Evolutionary conservation across 2,888 invertebrate genomes (phyloP), one percentile per base, ranked within the genome.

Genomic region (Dynastes grantii): DNA sequence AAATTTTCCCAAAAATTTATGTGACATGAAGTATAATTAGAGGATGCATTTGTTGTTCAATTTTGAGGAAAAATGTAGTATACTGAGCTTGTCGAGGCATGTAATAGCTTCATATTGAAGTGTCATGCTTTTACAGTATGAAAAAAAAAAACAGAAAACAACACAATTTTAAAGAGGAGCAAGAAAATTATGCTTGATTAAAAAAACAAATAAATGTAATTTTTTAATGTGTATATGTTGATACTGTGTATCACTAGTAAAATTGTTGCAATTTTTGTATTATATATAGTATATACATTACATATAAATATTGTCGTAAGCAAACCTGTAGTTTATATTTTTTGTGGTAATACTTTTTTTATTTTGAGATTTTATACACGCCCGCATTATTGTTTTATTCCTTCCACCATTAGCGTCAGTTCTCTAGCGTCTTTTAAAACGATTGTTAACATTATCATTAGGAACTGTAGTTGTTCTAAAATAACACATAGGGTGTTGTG

Each of bases 241-340:
- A 90, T 90, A 89, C 90, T 89, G 85, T 90, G 90, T 90, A 90
- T 90, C 89, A 88, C 85, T 87, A 88, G 88, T 88, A 88, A 88
- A 88, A 88, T 89, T 89, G 87, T 88, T 89, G 87, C 88, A 89
- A 89, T 89, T 89, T 87, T 87, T 78, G 79, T 79, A 79, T 79
- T 79, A 79, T 79, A 79, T 79, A 77, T 77, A 79, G 76, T 55
- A 67, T 76, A 76, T 68, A 68, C 67, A 77, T 68, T 70, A 77
- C 55, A 64, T 55, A 78, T 53, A 71, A 77, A 63, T 71, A 75
- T 61, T 27, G 40, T 61, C 58, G 61, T 27, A 75, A 22, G 61
- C 45, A 22, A 75, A 75, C 45, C 45, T 61, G 55, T 55, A 75
- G 73, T 61, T 75, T 61, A 51, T 68, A 40, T 61, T 40, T 40